These are phyloP conservation scores for Hemibagrus wyckioides DNA, from an alignment of 2,113 vertebrate genomes.

Conservation along the genomic window DNA sequence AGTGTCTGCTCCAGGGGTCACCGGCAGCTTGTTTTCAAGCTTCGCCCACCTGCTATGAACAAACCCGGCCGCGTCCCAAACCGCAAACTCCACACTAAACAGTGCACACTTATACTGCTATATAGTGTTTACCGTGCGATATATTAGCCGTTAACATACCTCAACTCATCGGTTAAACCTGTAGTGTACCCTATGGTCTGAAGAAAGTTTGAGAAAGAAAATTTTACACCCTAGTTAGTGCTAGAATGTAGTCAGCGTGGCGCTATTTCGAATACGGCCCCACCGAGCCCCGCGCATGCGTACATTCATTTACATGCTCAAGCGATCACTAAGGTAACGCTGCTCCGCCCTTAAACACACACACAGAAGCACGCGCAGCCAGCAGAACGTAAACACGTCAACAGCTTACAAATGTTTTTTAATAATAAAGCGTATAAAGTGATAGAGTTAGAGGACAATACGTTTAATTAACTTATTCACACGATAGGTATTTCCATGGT, in stretches of 20 bases:
- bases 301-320: background rate
- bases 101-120: background rate
- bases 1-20: background rate
- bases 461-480: background rate
- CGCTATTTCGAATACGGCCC: background rate
- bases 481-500: background rate
- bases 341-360: background rate
- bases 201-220: background rate
- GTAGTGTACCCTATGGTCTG: too few species aligned
- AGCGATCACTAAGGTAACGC: background rate
- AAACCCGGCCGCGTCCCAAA: constrained; percentile 5
- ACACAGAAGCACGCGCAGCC: background rate
- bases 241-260: background rate
- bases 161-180: background rate
- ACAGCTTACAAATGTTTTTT: background rate
- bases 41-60: constrained; percentile 7
- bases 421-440: too few species aligned
- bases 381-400: background rate
- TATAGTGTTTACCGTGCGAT: background rate
- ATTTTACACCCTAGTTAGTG: background rate
- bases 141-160: background rate
- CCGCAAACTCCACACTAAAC: background rate
- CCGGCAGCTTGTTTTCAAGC: background rate
- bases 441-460: background rate
- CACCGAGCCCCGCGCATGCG: constrained; percentile 26